Evolutionary conservation across 2,888 invertebrate genomes (phyloP).

Genomic region (Rhagium mordax): DNA sequence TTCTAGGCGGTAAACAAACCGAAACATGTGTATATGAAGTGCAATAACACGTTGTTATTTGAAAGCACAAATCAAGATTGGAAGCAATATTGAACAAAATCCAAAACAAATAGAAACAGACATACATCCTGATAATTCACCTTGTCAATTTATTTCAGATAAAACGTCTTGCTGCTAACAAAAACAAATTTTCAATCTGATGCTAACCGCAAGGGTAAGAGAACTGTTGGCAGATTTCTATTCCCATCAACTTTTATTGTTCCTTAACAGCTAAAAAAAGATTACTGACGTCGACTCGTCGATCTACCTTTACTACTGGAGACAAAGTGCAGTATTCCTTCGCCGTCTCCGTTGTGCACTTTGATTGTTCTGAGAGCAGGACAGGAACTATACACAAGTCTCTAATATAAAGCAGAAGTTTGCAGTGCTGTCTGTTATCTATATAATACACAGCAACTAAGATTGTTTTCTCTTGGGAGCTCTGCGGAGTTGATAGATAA

Average conservation of each 20-base stretch:
- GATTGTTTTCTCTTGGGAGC: slow-evolving; percentile 23
- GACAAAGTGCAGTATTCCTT: slow-evolving; percentile 37
- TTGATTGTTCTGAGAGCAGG: slow-evolving; percentile 6
- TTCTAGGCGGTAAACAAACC: neutral
- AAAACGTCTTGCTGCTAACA: slow-evolving; percentile 23
- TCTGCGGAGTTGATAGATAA: slow-evolving; percentile 26
- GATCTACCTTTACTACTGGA: slow-evolving; percentile 7
- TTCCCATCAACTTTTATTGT: slow-evolving; percentile 47
- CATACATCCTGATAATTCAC: slow-evolving; percentile 13
- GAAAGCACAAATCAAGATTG: neutral
- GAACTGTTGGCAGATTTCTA: slow-evolving; percentile 43
- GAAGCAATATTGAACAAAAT: neutral
- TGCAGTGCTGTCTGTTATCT: slow-evolving; percentile 21
- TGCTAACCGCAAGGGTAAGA: slow-evolving; percentile 34
- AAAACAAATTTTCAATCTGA: slow-evolving; percentile 40
- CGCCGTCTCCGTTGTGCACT: neutral
- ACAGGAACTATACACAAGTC: slow-evolving; percentile 26
- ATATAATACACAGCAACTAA: slow-evolving; percentile 26
- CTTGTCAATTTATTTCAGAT: slow-evolving; percentile 23
- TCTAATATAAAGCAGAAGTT: slow-evolving; percentile 22
- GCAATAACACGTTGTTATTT: neutral
- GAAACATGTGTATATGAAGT: neutral
- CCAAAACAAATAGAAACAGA: neutral
- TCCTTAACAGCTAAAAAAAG: slow-evolving; percentile 48
- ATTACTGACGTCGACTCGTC: slow-evolving; percentile 42